A percentile compares a stretch with the other conserved stretches of the same genome.
phyloP scores from a whole-genome alignment of 2,113 vertebrate genomes.

The Dipodomys ordii region DNA sequence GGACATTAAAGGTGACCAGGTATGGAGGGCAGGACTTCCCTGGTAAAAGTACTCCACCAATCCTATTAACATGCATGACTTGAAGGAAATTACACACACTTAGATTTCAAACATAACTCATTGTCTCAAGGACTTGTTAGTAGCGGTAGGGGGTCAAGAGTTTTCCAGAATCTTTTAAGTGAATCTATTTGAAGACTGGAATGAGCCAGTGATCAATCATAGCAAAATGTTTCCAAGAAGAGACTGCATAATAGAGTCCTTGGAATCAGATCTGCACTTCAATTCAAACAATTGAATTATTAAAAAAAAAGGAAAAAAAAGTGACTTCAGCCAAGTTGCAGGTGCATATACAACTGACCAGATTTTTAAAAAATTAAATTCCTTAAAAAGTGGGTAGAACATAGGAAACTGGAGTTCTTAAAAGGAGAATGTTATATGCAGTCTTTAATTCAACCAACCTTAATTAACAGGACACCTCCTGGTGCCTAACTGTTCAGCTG shows the following conservation, averaged over 20 bases:
- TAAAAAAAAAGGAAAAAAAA: neutral
- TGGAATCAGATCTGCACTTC: neutral
- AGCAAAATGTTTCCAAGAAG: neutral
- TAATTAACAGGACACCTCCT: neutral
- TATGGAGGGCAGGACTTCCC: neutral
- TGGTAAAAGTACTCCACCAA: neutral
- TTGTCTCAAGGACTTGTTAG: neutral
- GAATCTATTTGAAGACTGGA: neutral
- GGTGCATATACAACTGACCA: neutral
- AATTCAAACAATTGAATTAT: neutral
- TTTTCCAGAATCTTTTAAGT: constrained; percentile 19
- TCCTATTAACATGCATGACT: neutral
- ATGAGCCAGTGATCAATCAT: neutral
- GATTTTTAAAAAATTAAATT: neutral
- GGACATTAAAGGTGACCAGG: neutral
- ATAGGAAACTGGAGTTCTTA: neutral
- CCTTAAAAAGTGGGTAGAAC: neutral
- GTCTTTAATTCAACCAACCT: neutral
- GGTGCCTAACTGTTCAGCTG: neutral
- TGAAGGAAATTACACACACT: neutral
- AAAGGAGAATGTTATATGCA: neutral
- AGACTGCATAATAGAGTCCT: neutral
- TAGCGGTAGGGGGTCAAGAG: neutral
- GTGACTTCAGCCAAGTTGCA: neutral
- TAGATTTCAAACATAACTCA: neutral